phyloP scores from a whole-genome alignment of 2,797 vertebrate genomes.

The Rhinophrynus dorsalis region DNA sequence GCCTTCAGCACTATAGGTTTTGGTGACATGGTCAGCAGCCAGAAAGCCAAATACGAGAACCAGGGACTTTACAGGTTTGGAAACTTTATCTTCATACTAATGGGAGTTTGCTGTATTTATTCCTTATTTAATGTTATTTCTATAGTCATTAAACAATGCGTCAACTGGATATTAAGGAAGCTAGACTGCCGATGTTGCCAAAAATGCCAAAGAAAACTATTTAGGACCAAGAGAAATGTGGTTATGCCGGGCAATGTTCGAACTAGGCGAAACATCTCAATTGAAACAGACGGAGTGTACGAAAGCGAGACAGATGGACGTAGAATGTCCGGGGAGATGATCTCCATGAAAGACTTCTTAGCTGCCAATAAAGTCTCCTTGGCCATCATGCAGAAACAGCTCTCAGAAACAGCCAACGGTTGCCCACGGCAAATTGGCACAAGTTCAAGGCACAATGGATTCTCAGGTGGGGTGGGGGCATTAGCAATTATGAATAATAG shows the following conservation, averaged over 20 bases:
- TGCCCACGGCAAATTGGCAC: conserved; percentile 72
- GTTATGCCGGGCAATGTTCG: conserved; percentile 80
- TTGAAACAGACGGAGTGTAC: conserved; percentile 80
- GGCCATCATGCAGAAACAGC: conserved; percentile 93
- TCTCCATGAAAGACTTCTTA: conserved; percentile 92
- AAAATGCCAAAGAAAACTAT: conserved; percentile 68
- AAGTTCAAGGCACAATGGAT: conserved; percentile 78
- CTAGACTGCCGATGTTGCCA: conserved; percentile 73
- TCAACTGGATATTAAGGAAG: conserved; percentile 89
- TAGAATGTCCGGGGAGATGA: conserved; percentile 91
- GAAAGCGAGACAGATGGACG: conserved; percentile 87
- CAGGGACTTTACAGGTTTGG: conserved; percentile 82
- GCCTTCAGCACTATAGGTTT: conserved; percentile 97
- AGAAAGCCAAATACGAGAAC: conserved; percentile 76
- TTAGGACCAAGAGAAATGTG: conserved; percentile 75
- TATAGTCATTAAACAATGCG: conserved; percentile 92
- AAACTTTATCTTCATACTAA: conserved; percentile 91
- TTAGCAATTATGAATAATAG: conserved; percentile 96
- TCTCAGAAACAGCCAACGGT: conserved; percentile 88
- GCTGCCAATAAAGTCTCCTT: conserved; percentile 89
- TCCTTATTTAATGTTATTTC: conserved; percentile 95
- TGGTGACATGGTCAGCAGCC: conserved; percentile 93
- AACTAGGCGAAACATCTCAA: conserved; percentile 74
- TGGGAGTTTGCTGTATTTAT: conserved; percentile 95
- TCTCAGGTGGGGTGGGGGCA: conserved; percentile 90